Base-by-base conservation (phyloP, 1,140 invertebrate species). In the Rhynchophorus ferrugineus region DNA sequence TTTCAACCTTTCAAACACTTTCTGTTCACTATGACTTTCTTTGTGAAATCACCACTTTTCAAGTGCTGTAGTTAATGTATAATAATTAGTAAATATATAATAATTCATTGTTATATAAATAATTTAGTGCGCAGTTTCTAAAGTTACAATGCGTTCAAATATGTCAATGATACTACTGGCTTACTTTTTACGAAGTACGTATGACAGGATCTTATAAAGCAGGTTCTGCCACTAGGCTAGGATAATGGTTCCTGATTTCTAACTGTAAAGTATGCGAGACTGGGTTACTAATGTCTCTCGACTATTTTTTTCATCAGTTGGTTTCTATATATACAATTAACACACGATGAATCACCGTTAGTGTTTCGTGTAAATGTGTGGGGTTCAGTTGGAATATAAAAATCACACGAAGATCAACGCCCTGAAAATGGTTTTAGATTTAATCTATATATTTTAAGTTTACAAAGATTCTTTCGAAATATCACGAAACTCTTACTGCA, bases 191-290 rank as follows among this genome's bases (percentile, higher is more conserved):
- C 13, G 7, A 13, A 38, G 5, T 19, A 6, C 5, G 13, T 38
- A 38, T 14, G 37, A 38, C 37, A 19, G 13, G 37, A 38, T 38
- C 13, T 19, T 29, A 29, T 38, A 38, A 5, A 13, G 37, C 37
- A 14, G 37, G 37, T 38, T 38, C 17, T 14, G 18, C 37, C 5
- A 38, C 5, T 13, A 29, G 24, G 11, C 24, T 29, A 29, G 37
- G 37, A 38, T 38, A 38, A 38, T 38, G 13, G 37, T 38, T 38
- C 37, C 37, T 38, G 37, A 38, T 19, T 38, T 38, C 37, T 38
- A 38, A 38, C 37, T 38, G 37, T 38, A 38, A 29, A 29, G 5
- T 29, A 29, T 13, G 37, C 17, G n/a, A 38, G 18, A 38, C 37
- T 38, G 13, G 37, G 37, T 38, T 38, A 38, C 17, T 38, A 38